phyloP scores from a whole-genome alignment of 2,797 vertebrate species.

The Anas georgica region DNA sequence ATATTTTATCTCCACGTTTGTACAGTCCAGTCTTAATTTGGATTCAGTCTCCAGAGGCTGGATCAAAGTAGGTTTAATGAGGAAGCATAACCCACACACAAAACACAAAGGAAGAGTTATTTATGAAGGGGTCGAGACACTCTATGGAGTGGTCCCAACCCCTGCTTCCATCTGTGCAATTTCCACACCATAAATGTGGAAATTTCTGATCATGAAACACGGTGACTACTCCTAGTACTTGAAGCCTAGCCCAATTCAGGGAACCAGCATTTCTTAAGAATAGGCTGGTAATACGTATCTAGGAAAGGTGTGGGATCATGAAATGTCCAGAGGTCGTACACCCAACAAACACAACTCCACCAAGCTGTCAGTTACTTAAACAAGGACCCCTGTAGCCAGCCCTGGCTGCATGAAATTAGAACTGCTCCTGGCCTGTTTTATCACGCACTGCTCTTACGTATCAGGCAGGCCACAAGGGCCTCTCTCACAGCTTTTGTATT shows the following conservation, averaged over 20 bases:
- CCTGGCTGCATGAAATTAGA: neutral
- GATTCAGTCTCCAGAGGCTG: neutral
- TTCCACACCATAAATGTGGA: neutral
- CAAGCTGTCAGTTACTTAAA: neutral
- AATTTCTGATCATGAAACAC: rapidly evolving
- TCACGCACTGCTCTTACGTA: rapidly evolving
- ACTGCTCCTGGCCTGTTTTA: neutral
- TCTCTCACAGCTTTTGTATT: neutral
- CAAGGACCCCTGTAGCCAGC: neutral
- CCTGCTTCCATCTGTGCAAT: neutral
- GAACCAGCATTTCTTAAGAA: neutral
- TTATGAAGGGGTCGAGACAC: no score
- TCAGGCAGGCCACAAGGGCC: neutral
- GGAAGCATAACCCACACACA: neutral
- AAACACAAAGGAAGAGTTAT: neutral
- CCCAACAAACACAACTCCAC: neutral
- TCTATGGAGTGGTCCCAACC: neutral
- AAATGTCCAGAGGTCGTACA: neutral
- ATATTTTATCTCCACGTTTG: neutral
- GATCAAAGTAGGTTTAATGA: neutral
- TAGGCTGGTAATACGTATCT: neutral
- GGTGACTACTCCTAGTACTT: neutral
- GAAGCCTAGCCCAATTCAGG: neutral
- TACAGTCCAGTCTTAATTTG: neutral
- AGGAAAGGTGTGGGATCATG: neutral